phyloP scores from a whole-genome alignment of 2,797 vertebrate genomes.

The Pseudomugil tenellus region DNA sequence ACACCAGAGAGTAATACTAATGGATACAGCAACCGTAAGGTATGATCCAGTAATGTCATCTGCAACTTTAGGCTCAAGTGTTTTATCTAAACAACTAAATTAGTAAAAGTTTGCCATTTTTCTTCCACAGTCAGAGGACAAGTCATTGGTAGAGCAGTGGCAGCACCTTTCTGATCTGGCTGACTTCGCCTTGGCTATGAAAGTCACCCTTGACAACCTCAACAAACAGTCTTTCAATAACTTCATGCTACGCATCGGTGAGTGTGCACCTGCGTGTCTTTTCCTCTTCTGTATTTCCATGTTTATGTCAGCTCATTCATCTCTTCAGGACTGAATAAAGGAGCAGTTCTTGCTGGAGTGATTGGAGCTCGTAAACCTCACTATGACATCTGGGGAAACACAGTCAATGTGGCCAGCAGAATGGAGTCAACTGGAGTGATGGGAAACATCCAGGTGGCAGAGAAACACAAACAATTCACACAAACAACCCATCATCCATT shows the following conservation, averaged over 20 bases:
- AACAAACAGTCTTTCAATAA: conserved; percentile 99
- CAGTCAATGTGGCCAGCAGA: conserved; percentile 95
- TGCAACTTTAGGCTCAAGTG: no score
- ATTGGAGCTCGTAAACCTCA: conserved; percentile 96
- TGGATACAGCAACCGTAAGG: conserved; percentile 84
- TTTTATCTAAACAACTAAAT: neutral
- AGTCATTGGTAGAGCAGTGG: conserved; percentile 88
- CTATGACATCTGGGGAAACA: conserved; percentile 98
- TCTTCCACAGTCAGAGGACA: conserved; percentile 83
- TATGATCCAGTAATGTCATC: conserved; percentile 42
- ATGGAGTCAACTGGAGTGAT: conserved; percentile 98
- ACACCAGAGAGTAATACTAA: conserved; percentile 88
- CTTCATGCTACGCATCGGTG: conserved; percentile 97
- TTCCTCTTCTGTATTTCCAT: conserved; percentile 9
- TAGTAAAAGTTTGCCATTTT: conserved; percentile 7
- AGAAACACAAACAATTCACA: neutral
- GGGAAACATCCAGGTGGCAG: conserved; percentile 86
- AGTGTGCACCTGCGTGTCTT: conserved; percentile 53
- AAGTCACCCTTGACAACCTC: conserved; percentile 93
- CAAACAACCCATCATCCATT: neutral
- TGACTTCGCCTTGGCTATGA: conserved; percentile 95
- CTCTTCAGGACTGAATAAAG: conserved; percentile 91
- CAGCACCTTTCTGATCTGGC: conserved; percentile 93
- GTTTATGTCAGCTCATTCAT: conserved; percentile 20
- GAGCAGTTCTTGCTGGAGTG: conserved; percentile 91